Conservation (phyloP, 2,113 vertebrate species). For the Sphyrna mokarran region DNA sequence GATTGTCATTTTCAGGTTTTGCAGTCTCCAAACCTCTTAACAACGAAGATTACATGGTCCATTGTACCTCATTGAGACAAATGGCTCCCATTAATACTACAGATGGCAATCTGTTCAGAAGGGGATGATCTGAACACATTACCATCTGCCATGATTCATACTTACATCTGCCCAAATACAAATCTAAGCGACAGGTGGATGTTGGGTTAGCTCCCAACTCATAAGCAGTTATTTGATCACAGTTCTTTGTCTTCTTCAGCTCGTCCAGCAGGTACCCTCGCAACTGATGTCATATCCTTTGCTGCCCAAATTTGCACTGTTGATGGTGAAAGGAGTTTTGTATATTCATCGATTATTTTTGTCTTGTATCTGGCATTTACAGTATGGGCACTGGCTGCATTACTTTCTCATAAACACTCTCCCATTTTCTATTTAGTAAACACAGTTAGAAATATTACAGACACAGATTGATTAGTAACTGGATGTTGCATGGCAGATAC, state of each 20-base stretch:
- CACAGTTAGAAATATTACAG: neutral
- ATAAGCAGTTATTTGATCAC: neutral
- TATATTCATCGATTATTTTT: neutral
- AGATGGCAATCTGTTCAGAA: conserved; percentile 4
- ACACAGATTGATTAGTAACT: neutral
- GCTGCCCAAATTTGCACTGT: neutral
- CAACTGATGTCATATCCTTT: neutral
- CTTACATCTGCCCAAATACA: neutral
- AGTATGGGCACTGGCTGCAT: neutral
- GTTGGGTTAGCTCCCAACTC: neutral
- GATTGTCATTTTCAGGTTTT: neutral
- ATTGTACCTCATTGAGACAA: neutral
- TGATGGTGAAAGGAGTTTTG: too few relatives aligned
- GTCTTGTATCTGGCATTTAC: neutral
- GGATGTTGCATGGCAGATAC: neutral
- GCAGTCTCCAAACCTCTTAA: neutral
- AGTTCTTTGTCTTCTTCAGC: neutral
- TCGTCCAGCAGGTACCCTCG: neutral
- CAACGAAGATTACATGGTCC: conserved; percentile 5
- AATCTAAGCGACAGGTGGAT: neutral
- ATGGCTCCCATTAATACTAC: neutral
- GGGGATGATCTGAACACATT: conserved; percentile 1
- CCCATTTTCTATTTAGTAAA: neutral
- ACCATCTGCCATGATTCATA: neutral
- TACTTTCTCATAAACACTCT: neutral